Percentiles rank a stretch among this genome's conserved stretches.
phyloP scores from a whole-genome alignment of 1,140 invertebrate genomes.

The Metopolophium dirhodum region DNA sequence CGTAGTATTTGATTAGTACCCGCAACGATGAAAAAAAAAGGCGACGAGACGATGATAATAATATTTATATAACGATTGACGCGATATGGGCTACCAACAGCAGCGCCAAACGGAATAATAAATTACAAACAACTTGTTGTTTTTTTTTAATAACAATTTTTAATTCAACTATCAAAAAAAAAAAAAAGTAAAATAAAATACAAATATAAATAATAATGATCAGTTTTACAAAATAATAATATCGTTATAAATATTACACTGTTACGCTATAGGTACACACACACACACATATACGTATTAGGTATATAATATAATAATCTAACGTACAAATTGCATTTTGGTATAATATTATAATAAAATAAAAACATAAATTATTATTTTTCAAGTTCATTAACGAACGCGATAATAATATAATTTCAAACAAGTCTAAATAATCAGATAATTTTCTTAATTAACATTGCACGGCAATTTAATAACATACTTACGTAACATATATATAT shows the following conservation, averaged over 20 bases:
- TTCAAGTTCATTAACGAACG: constrained; percentile 37
- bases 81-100: background rate
- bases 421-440: constrained; percentile 27
- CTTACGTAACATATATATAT: background rate
- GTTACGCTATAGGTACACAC: background rate
- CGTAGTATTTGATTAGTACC: background rate
- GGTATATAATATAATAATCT: background rate
- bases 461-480: background rate
- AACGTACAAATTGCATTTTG: background rate
- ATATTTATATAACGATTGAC: background rate
- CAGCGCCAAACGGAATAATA: background rate
- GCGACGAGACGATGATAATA: background rate
- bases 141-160: constrained; percentile 43
- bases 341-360: background rate
- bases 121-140: background rate
- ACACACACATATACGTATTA: background rate
- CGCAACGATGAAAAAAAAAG: background rate
- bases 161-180: constrained; percentile 34
- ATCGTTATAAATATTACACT: background rate
- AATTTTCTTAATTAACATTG: constrained; percentile 13
- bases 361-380: constrained; percentile 9
- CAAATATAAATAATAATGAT: background rate
- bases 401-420: background rate
- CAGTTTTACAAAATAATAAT: constrained; percentile 30
- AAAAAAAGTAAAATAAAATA: background rate